phyloP scores from a whole-genome alignment of 2,113 vertebrate species.

The Trichechus manatus region DNA sequence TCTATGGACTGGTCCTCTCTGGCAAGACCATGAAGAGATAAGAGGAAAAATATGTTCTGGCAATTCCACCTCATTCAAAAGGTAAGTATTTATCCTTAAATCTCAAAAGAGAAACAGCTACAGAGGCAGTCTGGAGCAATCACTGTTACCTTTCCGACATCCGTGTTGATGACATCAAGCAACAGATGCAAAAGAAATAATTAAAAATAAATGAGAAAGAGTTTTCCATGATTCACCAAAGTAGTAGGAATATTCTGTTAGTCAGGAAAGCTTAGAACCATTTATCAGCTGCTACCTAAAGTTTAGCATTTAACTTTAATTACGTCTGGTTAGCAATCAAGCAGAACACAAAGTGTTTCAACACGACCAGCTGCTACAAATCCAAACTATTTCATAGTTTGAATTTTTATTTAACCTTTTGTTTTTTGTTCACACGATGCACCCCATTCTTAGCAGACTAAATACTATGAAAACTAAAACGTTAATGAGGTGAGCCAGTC shows the following conservation, averaged over 20 bases:
- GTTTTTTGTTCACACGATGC: constrained; percentile 25
- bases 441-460: constrained; percentile 24
- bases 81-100: background rate
- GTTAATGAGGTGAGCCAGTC: background rate
- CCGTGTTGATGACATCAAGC: background rate
- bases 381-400: constrained; percentile 2
- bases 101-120: background rate
- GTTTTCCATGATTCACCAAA: constrained; percentile 56
- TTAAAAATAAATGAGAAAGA: constrained; percentile 8
- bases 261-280: constrained; percentile 8
- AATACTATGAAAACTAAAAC: constrained; percentile 38
- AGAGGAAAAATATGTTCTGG: background rate
- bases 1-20: background rate
- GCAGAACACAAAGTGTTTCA: constrained; percentile 55
- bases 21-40: background rate
- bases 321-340: constrained; percentile 46
- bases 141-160: background rate
- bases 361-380: constrained; percentile 30
- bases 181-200: constrained; percentile 43
- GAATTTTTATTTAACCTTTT: constrained; percentile 47
- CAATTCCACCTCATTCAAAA: background rate
- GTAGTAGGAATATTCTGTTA: constrained; percentile 31
- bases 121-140: background rate
- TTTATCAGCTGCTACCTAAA: constrained; percentile 50
- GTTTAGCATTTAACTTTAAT: constrained; percentile 61